Evolutionary conservation across 2,797 vertebrate genomes (phyloP).

Genomic region (Falco rusticolus): DNA sequence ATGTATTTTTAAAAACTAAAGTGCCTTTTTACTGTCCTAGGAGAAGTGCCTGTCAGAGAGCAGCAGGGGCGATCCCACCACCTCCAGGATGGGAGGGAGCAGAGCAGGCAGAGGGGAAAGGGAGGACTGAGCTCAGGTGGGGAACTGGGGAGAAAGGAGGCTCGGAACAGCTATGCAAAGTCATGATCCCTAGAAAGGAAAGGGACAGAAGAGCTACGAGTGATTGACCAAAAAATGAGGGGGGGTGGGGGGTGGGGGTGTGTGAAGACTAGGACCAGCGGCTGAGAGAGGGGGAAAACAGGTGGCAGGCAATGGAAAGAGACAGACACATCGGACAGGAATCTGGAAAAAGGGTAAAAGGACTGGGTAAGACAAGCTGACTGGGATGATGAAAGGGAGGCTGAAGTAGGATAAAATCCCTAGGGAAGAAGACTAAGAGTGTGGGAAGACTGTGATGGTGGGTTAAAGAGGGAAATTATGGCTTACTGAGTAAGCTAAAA

Average conservation of each 20-base stretch:
- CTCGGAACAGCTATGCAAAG: background rate
- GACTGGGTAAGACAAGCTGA: background rate
- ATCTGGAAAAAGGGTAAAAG: background rate
- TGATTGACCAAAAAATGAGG: background rate
- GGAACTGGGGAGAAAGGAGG: background rate
- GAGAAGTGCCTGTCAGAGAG: background rate
- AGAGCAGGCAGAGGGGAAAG: background rate
- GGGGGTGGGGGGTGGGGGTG: fast-evolving
- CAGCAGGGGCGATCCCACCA: background rate
- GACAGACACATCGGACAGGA: background rate
- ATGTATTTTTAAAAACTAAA: background rate
- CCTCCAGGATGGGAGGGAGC: background rate
- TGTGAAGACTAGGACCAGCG: background rate
- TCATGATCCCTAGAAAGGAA: background rate
- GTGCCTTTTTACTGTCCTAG: background rate
- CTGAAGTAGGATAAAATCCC: background rate
- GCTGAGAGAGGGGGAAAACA: background rate
- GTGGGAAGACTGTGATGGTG: background rate
- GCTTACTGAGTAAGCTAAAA: background rate
- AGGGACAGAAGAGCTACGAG: background rate
- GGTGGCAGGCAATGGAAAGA: background rate
- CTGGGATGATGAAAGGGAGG: background rate
- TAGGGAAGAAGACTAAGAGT: background rate
- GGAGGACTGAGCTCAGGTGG: background rate
- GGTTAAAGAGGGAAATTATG: background rate